Base-by-base conservation (phyloP, 2,113 vertebrate species). In the Paramormyrops kingsleyae region DNA sequence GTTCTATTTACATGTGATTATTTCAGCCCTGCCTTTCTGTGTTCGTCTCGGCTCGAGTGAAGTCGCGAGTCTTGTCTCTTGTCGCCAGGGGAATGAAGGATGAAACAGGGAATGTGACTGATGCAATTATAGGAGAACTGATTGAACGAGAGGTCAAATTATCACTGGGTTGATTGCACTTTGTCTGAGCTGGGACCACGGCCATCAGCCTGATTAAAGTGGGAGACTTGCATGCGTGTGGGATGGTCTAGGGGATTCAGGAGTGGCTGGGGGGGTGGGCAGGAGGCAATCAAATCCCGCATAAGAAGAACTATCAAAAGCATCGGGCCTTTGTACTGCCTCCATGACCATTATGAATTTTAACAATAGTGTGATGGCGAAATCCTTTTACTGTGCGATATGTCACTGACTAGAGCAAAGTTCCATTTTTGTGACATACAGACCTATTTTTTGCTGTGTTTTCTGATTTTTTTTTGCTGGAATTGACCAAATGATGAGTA, bases 81-180 rank as follows among this genome's bases (percentile, higher is more conserved):
- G 3, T n/a, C 39, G 56, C 35, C 35, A 9, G 27, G 56, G 39
- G 87, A 50, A 42, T 94, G 94, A 95, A 94, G 95, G 94, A 95
- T 95, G 77, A 94, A 94, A 95, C 94, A 94, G 94, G 95, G 95
- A 95, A 93, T 94, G 94, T 95, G 96, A 94, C 95, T 95, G 95
- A 96, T 96, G 94, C 94, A 95, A 96, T 96, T 96, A 95, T 89
- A 91, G 92, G 92, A 94, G 39, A 91, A 91, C 95, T 96, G 96
- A 96, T 96, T 96, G 95, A 96, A 96, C 95, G 94, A 95, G 94
- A 95, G 95, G 95, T 94, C 95, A 95, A 96, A 96, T 96, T 95
- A 96, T 96, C 95, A 95, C 92, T 91, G 91, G 90, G 92, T 93
- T 95, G 95, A 95, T 96, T 96, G 94, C 94, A 94, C 95, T 95